A percentile compares a stretch with the other conserved stretches of the same genome.
Conservation (phyloP, 2,888 invertebrate genomes). For the Megastigmus dorsalis region DNA sequence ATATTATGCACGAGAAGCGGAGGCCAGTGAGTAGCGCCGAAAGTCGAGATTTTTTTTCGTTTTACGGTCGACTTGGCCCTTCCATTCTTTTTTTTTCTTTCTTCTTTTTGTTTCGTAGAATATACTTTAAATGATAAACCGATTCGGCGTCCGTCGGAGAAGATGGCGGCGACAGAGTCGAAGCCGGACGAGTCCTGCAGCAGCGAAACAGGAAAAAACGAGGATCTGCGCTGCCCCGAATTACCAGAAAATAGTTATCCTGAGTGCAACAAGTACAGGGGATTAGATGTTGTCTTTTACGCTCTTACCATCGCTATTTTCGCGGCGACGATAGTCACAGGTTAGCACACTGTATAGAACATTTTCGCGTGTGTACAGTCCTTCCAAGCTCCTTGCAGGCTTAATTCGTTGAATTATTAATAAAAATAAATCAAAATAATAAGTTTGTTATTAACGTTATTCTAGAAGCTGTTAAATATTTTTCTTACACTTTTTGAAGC, state of each 20-base stretch:
- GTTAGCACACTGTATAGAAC: no score
- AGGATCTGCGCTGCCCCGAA: conserved; percentile 33
- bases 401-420: no score
- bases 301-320: conserved; percentile 78
- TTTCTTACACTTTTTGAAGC: no score
- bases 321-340: conserved; percentile 78
- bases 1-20: background rate
- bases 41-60: conserved; percentile 19
- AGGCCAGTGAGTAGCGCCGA: background rate
- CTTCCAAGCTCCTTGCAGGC: no score
- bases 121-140: conserved; percentile 51
- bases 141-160: conserved; percentile 57
- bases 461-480: no score
- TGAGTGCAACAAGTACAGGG: conserved; percentile 2
- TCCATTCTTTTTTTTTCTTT: conserved; percentile 10
- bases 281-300: conserved; percentile 61
- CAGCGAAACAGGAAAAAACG: conserved; percentile 62
- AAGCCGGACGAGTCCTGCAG: conserved; percentile 61
- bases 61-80: conserved; percentile 15
- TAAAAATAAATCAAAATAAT: no score
- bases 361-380: no score
- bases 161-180: conserved; percentile 41
- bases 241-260: conserved; percentile 20
- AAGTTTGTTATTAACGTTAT: no score
- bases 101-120: conserved; percentile 30